Evolutionary conservation across 2,888 invertebrate genomes (phyloP).

Genomic region (Eupithecia centaureata): DNA sequence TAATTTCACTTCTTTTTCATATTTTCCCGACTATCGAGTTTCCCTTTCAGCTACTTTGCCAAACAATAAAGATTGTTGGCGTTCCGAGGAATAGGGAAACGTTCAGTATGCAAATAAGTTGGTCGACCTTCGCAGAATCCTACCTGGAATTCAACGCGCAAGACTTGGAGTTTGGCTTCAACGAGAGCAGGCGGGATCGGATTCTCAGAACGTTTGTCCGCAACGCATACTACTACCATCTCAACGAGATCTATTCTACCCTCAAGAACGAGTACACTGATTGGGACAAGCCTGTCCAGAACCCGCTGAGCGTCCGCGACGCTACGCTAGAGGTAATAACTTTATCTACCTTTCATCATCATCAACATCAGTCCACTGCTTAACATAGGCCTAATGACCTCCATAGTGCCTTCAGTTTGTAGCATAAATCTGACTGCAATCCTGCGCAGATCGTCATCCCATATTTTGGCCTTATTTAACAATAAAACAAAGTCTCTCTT

Average conservation of each 20-base stretch:
- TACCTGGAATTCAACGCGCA: constrained; percentile 92
- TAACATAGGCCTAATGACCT: too few species aligned
- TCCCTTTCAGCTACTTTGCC: constrained; percentile 37
- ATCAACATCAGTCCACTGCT: too few species aligned
- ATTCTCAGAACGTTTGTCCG: constrained; percentile 96
- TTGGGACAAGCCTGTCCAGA: constrained; percentile 95
- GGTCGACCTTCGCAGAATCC: constrained; percentile 85
- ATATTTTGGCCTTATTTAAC: background rate
- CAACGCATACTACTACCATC: constrained; percentile 97
- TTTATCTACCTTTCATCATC: too few species aligned
- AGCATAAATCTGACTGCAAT: too few species aligned
- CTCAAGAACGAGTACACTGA: constrained; percentile 98
- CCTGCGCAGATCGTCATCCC: too few species aligned
- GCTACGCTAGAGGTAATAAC: constrained; percentile 88
- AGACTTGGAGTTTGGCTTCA: constrained; percentile 95
- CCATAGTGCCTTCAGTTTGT: too few species aligned
- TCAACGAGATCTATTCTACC: constrained; percentile 97
- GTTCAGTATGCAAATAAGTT: constrained; percentile 67
- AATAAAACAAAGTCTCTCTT: background rate
- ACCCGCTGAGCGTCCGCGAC: constrained; percentile 93
- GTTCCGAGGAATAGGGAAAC: constrained; percentile 46
- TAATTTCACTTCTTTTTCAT: constrained; percentile 47
- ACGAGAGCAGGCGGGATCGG: constrained; percentile 93
- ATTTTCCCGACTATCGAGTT: constrained; percentile 38
- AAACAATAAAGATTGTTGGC: constrained; percentile 43